Evolutionary conservation across 2,888 invertebrate species (phyloP), one percentile per base, ranked within the genome.

Genomic region (Euphydryas editha): DNA sequence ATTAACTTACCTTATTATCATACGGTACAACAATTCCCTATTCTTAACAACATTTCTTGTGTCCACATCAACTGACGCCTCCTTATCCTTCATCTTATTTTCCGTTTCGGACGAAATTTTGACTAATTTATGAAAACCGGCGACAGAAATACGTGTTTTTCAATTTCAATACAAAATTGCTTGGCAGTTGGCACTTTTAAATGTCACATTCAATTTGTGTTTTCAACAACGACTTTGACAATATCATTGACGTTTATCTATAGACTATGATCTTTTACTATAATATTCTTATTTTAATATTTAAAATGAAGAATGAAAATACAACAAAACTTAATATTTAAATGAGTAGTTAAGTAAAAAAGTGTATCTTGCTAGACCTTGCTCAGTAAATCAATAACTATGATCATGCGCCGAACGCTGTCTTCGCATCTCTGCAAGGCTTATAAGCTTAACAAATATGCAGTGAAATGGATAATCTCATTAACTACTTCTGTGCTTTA

Each of bases 1-100:
- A 24, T 15, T n/a, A 39, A 11, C 5, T 75, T 81, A 86, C 98
- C 98, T 98, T 78, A 99, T 98, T 74, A 99, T 98, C 78, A 99
- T 94, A 65, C 98, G 95, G 82, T 99, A 98, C 55, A 99, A 93
- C 72, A 96, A 92, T 81, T 99, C 98, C 66, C 98, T 94, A 82
- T 96, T 97, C 88, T 98, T 98, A 6, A 98, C 95, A 60, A 97
- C 94, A 84, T 97, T 97, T 81, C 94, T 95, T 0, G 95, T 93
- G 80, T 96, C 96, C 7, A 95, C 76, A n/a, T 90, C 90, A 36
- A 78, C 79, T n/a, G 58, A 54, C 11, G 42, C 58, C 15, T 39
- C 61, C 1, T 39, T 39, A 61, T 92, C 92, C 74, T 88, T 92
- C 92, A 92, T 92, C 77, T 81, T 81, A 20, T 3, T 51, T 63